These are phyloP conservation scores for Drosophila suzukii DNA, from an alignment of 1,140 invertebrate species.

Conservation along the genomic window DNA sequence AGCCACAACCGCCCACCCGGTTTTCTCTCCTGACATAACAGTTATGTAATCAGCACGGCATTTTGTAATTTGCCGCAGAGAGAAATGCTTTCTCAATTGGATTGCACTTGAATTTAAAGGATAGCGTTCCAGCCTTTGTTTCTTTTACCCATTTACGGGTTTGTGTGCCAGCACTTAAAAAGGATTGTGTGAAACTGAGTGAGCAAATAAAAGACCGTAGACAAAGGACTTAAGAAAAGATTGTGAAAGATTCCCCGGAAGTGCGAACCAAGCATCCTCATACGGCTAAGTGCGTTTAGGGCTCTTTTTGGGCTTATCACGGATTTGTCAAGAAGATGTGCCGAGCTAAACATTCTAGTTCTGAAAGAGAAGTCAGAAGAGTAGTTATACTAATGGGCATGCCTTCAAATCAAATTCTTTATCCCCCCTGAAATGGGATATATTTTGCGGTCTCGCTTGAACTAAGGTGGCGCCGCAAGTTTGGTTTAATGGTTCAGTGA, in stretches of 20 bases:
- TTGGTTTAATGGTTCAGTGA: conserved; percentile 53
- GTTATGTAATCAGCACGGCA: conserved; percentile 66
- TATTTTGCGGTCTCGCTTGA: conserved; percentile 41
- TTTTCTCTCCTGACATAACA: conserved; percentile 53
- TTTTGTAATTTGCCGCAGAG: conserved; percentile 24
- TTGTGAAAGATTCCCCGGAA: conserved; percentile 12
- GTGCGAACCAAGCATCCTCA: conserved; percentile 34
- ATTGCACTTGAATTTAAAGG: conserved; percentile 74
- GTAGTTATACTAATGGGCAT: conserved; percentile 2
- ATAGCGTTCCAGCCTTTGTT: conserved; percentile 64
- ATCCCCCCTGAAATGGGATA: conserved; percentile 62
- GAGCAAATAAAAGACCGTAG: conserved; percentile 28
- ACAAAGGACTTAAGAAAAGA: conserved; percentile 20
- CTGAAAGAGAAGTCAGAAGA: not conserved
- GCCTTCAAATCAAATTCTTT: conserved; percentile 20
- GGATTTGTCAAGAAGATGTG: conserved; percentile 9
- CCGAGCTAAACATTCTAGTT: not conserved
- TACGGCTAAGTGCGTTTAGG: conserved; percentile 13
- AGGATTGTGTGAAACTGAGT: conserved; percentile 30
- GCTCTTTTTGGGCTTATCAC: conserved; percentile 25
- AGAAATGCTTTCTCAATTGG: conserved; percentile 30
- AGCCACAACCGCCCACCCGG: conserved; percentile 2
- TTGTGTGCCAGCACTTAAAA: conserved; percentile 25
- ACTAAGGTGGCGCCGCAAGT: conserved; percentile 55
- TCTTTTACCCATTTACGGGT: conserved; percentile 21